Evolutionary conservation across 2,888 invertebrate genomes (phyloP), one percentile per base, ranked within the genome.

Genomic region (Ophioninae sp.): DNA sequence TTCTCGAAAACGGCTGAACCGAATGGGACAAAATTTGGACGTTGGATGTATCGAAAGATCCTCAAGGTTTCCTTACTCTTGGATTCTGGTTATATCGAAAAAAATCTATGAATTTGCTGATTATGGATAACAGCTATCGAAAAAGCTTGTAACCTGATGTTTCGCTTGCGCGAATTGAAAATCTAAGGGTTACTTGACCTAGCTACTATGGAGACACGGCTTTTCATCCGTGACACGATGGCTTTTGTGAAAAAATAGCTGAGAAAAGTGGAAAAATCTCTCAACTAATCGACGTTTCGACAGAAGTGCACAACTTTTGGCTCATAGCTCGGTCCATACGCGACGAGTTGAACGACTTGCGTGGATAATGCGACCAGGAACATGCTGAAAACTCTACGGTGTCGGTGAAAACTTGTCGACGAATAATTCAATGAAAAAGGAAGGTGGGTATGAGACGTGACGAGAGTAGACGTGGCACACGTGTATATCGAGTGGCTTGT

Each of bases 401-500:
- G 50, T 50, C 50, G 50, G 0, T 13, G 17, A 10, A 50, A 50
- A 13, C 17, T 50, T 2, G 50, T 17, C 30, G 30, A 50, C 50
- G 50, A 50, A 50, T 50, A 50, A 50, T 50, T 13, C 13, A 13
- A 50, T 50, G 50, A 50, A 50, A 50, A 50, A 50, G 50, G 17
- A 50, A 50, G 17, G 13, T 50, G 13, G 50, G 13, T 50, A 50
- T 50, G 50, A 17, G 50, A 50, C 50, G 50, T 17, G 50, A 50
- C 13, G 50, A 50, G 50, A 50, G 50, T 30, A 64, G 23, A 37
- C 44, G 44, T 44, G 44, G 44, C 44, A 44, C 44, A 23, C 13
- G 64, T 64, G 17, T 41, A 41, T 62, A 41, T 62, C 62, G 67
- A 72, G 73, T 75, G 62, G 59, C 59, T 78, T 56, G 61, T 74